phyloP scores from a whole-genome alignment of 53 echinoderm and acorn worm genomes.

The Hippasteria phrygiana region DNA sequence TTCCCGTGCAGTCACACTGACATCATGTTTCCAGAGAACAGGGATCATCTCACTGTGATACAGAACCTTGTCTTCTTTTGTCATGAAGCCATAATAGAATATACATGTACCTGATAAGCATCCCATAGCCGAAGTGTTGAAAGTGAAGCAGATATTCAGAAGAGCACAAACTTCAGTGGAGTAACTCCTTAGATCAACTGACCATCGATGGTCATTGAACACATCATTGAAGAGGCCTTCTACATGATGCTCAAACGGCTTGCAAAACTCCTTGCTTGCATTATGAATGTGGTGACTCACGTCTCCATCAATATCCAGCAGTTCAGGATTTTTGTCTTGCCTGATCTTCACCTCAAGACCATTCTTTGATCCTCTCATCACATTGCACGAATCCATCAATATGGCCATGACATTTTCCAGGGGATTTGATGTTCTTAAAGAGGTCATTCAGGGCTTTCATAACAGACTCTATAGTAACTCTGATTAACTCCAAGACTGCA shows the following conservation, averaged over 20 bases:
- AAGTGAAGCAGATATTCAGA: conserved; percentile 37
- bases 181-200: conserved; percentile 19
- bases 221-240: conserved; percentile 70
- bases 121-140: conserved; percentile 52
- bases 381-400: conserved; percentile 46
- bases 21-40: neutral
- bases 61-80: neutral
- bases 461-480: conserved; percentile 37
- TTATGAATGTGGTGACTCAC: conserved; percentile 71
- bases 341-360: conserved; percentile 44
- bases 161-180: conserved; percentile 41
- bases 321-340: conserved; percentile 27
- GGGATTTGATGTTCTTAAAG: conserved; percentile 46
- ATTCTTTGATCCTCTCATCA: conserved; percentile 62
- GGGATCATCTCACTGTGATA: conserved; percentile 4
- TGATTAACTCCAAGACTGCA: neutral
- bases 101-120: conserved; percentile 49
- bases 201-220: conserved; percentile 40
- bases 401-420: conserved; percentile 44
- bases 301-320: conserved; percentile 74
- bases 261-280: conserved; percentile 53
- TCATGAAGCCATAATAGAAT: conserved; percentile 16
- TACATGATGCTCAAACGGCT: conserved; percentile 44
- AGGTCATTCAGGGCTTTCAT: conserved; percentile 34
- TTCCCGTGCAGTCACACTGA: neutral